Evolutionary conservation across 35 echinoderm and acorn worm species (phyloP).

Genomic region (Amphiura filiformis): DNA sequence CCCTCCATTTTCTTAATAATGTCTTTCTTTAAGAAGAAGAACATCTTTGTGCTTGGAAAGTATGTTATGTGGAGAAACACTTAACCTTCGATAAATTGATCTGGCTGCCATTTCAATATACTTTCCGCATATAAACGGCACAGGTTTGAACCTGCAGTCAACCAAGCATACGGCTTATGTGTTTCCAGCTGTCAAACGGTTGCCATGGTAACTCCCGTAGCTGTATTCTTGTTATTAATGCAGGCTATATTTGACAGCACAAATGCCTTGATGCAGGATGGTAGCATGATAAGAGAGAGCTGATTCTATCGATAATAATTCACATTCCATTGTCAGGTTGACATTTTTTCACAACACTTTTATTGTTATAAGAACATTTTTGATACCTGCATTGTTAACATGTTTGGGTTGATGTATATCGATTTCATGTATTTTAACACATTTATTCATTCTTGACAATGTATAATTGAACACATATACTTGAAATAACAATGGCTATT

Average conservation of each 20-base stretch:
- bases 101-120: not conserved
- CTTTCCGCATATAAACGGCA: not conserved
- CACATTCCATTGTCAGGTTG: not conserved
- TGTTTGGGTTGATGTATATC: not conserved
- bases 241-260: not conserved
- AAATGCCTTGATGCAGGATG: not conserved
- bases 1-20: not conserved
- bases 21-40: not conserved
- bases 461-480: no score
- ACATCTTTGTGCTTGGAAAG: not conserved
- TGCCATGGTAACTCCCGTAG: not conserved
- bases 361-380: not conserved
- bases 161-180: not conserved
- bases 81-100: not conserved
- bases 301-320: not conserved
- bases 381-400: not conserved
- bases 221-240: not conserved
- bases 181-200: slow-evolving; percentile 1
- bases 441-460: no score
- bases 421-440: not conserved
- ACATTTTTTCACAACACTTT: not conserved
- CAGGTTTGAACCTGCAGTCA: not conserved
- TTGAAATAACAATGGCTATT: no score
- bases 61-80: not conserved
- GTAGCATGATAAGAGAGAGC: not conserved